A percentile compares a stretch with the other conserved stretches of the same genome.
These are phyloP conservation scores for Epicampocera succincta DNA, from an alignment of 2,888 invertebrate species.

Conservation along the genomic window DNA sequence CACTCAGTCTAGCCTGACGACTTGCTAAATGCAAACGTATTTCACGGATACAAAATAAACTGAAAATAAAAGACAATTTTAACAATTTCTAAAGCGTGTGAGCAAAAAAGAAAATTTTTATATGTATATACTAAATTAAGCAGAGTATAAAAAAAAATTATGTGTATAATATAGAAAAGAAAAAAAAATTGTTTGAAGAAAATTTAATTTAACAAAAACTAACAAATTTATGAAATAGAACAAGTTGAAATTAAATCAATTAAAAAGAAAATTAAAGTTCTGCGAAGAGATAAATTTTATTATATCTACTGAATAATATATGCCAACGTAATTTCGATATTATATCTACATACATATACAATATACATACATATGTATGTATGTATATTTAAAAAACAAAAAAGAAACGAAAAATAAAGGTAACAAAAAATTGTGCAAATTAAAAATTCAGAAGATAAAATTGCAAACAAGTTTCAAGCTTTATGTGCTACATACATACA, in stretches of 20 bases:
- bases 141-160: conserved; percentile 60
- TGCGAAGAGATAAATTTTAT: neutral
- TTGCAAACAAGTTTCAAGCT: conserved; percentile 62
- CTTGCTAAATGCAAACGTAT: conserved; percentile 67
- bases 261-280: neutral
- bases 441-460: conserved; percentile 51
- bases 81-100: conserved; percentile 55
- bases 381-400: neutral
- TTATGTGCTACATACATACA: neutral
- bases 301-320: conserved; percentile 33
- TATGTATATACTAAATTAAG: conserved; percentile 59
- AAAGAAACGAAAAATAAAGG: conserved; percentile 33
- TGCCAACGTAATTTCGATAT: conserved; percentile 50
- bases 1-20: conserved; percentile 71
- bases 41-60: conserved; percentile 38
- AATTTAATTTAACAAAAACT: conserved; percentile 25
- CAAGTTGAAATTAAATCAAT: neutral
- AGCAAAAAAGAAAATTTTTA: conserved; percentile 48
- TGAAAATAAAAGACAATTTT: conserved; percentile 31
- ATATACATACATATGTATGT: too few species aligned
- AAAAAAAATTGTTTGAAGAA: conserved; percentile 49
- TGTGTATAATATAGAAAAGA: conserved; percentile 64
- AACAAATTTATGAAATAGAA: conserved; percentile 21
- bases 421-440: conserved; percentile 46
- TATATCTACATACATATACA: neutral